Percentiles rank a stretch among this genome's conserved stretches.
Conservation (phyloP, 2,113 vertebrate genomes). For the Psilopsiagon aymara region DNA sequence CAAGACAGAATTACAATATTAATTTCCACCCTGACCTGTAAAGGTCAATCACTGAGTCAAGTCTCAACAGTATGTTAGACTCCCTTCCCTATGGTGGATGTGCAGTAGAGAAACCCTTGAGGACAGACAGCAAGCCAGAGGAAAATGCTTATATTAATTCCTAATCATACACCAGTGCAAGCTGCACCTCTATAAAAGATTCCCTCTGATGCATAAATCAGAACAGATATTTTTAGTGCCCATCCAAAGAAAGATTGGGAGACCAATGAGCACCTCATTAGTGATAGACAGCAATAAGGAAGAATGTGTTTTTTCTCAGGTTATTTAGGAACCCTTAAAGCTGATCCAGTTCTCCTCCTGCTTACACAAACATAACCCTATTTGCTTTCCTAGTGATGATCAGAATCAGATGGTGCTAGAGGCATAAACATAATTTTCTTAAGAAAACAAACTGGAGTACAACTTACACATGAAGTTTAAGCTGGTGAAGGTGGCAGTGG, state of each 20-base stretch:
- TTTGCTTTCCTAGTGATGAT: not conserved
- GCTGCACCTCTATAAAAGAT: not conserved
- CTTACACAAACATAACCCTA: not conserved
- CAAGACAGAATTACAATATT: not conserved
- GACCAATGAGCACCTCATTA: not conserved
- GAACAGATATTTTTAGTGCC: not conserved
- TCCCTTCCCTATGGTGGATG: not conserved
- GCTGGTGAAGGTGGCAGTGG: not conserved
- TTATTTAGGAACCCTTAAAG: not conserved
- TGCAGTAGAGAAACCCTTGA: not conserved
- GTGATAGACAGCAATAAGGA: not conserved
- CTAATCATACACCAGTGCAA: not conserved
- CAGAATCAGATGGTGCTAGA: not conserved
- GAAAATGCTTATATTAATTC: not conserved
- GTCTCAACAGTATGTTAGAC: not conserved
- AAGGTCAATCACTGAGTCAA: not conserved
- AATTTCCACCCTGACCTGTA: not conserved
- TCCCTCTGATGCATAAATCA: not conserved
- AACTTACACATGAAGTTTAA: not conserved
- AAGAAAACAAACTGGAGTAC: conserved; percentile 16
- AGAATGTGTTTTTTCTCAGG: not conserved
- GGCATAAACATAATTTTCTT: not conserved
- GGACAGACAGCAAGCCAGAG: not conserved
- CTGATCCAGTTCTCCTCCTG: not conserved
- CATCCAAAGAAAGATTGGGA: not conserved